Conservation (phyloP, 2,888 invertebrate species). For the Petrolisthes manimaculis region DNA sequence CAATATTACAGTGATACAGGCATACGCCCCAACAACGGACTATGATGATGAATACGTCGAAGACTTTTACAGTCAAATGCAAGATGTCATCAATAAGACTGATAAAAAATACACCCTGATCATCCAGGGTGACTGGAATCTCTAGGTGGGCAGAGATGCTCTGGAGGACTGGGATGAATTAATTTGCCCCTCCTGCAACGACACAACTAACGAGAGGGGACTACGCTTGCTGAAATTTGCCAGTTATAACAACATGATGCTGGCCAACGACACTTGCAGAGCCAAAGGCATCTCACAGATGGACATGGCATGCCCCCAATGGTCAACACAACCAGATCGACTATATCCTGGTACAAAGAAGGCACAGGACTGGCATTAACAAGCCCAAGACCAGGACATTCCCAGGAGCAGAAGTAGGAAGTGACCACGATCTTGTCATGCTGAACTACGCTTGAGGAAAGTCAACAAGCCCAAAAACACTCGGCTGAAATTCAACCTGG, state of each 20-base stretch:
- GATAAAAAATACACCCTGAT: neutral
- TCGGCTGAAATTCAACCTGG: conserved; percentile 16
- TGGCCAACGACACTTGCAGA: neutral
- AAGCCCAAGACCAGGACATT: conserved; percentile 17
- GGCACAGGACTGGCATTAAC: conserved; percentile 1
- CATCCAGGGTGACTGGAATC: neutral
- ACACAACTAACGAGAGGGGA: neutral
- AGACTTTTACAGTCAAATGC: neutral
- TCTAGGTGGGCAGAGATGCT: neutral
- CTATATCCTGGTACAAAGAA: conserved; percentile 16
- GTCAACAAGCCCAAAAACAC: neutral
- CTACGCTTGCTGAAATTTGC: neutral
- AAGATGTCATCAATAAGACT: neutral
- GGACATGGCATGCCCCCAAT: neutral
- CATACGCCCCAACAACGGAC: neutral
- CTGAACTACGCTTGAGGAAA: neutral
- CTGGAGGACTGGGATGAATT: neutral
- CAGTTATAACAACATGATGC: neutral
- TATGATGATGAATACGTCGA: neutral
- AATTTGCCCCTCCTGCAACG: neutral
- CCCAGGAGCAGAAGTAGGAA: conserved; percentile 26
- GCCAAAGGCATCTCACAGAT: neutral
- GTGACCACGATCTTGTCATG: conserved; percentile 24
- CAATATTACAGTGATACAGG: conserved; percentile 3
- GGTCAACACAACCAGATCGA: conserved; percentile 18